These are phyloP conservation scores for Atethmia centrago DNA, from an alignment of 2,888 invertebrate genomes.

Conservation along the genomic window DNA sequence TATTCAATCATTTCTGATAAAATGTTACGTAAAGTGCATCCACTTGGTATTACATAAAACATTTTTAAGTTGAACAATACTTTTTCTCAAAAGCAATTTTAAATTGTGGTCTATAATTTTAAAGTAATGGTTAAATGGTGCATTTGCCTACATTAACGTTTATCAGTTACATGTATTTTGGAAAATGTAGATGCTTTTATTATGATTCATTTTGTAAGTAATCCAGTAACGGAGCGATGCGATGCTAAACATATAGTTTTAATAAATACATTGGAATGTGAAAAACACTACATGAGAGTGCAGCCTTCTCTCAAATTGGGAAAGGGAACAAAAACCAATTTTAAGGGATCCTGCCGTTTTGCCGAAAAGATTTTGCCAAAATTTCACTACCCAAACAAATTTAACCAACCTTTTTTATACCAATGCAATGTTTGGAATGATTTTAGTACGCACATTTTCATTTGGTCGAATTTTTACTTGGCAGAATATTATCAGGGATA, in stretches of 20 bases:
- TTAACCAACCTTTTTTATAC: too few relatives aligned
- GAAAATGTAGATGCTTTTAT: constrained; percentile 36
- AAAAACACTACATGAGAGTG: too few relatives aligned
- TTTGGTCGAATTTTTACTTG: too few relatives aligned
- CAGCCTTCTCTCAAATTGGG: background rate
- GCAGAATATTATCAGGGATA: too few relatives aligned
- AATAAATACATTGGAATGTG: background rate
- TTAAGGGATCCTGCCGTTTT: too few relatives aligned
- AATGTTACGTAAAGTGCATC: background rate
- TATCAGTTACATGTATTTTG: constrained; percentile 46
- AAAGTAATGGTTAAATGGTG: constrained; percentile 10
- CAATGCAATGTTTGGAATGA: too few relatives aligned
- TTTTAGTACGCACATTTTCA: too few relatives aligned
- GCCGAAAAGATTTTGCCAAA: too few relatives aligned
- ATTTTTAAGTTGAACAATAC: background rate
- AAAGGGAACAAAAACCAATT: background rate
- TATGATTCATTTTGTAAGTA: constrained; percentile 44
- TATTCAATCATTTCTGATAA: constrained; percentile 20
- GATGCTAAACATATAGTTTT: background rate
- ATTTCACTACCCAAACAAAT: too few relatives aligned
- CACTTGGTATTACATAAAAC: background rate
- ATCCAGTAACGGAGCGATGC: constrained; percentile 20
- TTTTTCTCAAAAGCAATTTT: background rate
- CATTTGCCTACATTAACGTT: constrained; percentile 13
- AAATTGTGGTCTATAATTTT: constrained; percentile 12